phyloP scores from a whole-genome alignment of 2,888 invertebrate species.

The Drosophila tanythrix region DNA sequence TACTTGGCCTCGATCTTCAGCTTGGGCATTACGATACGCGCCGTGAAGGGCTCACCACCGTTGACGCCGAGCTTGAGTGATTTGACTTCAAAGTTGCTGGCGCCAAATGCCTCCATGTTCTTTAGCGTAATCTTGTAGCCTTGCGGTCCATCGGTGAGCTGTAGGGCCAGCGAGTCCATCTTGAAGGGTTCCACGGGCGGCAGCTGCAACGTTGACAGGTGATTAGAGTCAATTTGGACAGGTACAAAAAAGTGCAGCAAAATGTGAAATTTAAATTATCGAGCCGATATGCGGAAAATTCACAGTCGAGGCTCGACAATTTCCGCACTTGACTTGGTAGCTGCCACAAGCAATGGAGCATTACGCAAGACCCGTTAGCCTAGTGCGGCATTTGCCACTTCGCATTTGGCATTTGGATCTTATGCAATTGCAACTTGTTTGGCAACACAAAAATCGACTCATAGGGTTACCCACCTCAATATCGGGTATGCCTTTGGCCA shows the following conservation, averaged over 20 bases:
- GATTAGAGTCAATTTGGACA: background rate
- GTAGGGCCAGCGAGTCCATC: slow-evolving; percentile 87
- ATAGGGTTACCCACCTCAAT: slow-evolving; percentile 85
- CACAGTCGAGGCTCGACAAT: slow-evolving; percentile 19
- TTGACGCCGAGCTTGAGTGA: slow-evolving; percentile 87
- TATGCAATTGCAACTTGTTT: slow-evolving; percentile 64
- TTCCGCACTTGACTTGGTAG: slow-evolving; percentile 47
- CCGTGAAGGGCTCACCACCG: slow-evolving; percentile 88
- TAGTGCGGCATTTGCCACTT: slow-evolving; percentile 33
- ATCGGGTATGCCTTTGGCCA: slow-evolving; percentile 88
- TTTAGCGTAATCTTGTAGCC: slow-evolving; percentile 87
- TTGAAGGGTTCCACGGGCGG: slow-evolving; percentile 89
- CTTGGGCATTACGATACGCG: slow-evolving; percentile 88
- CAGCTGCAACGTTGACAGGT: slow-evolving; percentile 79
- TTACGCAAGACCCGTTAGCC: slow-evolving; percentile 54
- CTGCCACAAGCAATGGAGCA: slow-evolving; percentile 21
- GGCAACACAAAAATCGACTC: slow-evolving; percentile 13
- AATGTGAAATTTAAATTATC: slow-evolving; percentile 8
- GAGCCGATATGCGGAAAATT: background rate
- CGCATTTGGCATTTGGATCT: slow-evolving; percentile 40
- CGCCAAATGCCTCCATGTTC: slow-evolving; percentile 88
- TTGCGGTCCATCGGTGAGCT: slow-evolving; percentile 86
- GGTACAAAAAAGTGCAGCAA: slow-evolving; percentile 1
- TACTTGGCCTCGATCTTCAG: slow-evolving; percentile 88
- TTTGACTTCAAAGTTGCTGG: slow-evolving; percentile 87